phyloP scores from a whole-genome alignment of 1,140 invertebrate genomes.

The Philotrypesis tridentata region DNA sequence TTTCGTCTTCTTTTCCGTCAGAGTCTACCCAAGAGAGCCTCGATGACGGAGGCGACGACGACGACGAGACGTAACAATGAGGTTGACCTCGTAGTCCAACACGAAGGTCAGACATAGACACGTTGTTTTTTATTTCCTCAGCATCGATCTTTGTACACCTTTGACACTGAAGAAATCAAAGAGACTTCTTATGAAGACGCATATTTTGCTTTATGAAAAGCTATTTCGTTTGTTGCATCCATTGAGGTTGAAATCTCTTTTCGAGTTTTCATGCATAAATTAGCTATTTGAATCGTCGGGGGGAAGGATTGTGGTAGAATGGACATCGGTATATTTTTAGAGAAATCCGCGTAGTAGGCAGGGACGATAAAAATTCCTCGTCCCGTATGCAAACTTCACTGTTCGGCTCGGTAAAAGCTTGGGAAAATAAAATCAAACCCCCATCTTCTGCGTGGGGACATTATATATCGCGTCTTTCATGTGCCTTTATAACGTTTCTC shows the following conservation, averaged over 20 bases:
- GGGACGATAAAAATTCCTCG: background rate
- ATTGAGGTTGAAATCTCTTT: background rate
- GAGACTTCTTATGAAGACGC: background rate
- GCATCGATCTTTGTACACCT: background rate
- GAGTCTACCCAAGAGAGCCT: background rate
- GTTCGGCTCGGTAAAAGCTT: background rate
- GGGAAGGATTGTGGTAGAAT: background rate
- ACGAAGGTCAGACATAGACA: slow-evolving; percentile 3
- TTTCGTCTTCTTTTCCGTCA: background rate
- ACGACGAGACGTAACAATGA: background rate
- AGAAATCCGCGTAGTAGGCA: background rate
- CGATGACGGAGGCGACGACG: no score
- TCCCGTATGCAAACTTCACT: background rate
- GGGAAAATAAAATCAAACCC: background rate
- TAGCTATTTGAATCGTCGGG: background rate
- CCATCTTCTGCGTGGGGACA: background rate
- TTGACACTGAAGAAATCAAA: background rate
- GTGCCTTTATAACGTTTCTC: background rate
- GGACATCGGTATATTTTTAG: background rate
- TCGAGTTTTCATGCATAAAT: background rate
- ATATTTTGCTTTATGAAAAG: background rate
- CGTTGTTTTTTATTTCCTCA: background rate
- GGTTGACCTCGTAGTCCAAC: background rate
- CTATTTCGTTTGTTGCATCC: background rate
- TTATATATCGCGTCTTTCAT: background rate